These are phyloP conservation scores for Leptinotarsa defecta DNA, from an alignment of 1,140 invertebrate species.

Conservation along the genomic window DNA sequence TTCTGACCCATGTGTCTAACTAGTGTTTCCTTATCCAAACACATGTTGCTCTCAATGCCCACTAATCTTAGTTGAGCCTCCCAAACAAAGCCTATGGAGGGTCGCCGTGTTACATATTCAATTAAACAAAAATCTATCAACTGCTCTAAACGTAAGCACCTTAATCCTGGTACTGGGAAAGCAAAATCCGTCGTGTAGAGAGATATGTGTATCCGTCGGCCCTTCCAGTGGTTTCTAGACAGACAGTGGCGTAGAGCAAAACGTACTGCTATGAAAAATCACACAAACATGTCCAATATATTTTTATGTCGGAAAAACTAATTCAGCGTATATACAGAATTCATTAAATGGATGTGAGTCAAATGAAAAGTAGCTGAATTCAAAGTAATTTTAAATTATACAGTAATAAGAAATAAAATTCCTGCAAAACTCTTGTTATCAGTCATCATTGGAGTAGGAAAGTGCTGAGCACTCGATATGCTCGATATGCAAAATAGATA, in stretches of 20 bases:
- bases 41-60: constrained; percentile 55
- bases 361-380: no score
- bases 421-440: no score
- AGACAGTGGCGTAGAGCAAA: constrained; percentile 10
- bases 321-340: no score
- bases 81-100: constrained; percentile 46
- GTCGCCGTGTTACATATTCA: constrained; percentile 59
- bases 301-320: background rate
- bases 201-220: constrained; percentile 32
- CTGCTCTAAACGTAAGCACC: constrained; percentile 56
- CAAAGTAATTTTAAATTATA: no score
- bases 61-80: constrained; percentile 54
- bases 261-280: no score
- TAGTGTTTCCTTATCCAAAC: constrained; percentile 37
- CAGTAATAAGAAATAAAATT: no score
- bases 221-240: constrained; percentile 14
- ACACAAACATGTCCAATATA: background rate
- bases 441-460: no score
- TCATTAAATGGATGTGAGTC: no score
- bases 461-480: no score
- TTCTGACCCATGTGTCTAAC: constrained; percentile 18
- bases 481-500: no score
- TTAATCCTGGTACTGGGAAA: constrained; percentile 53
- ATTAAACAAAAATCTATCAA: constrained; percentile 64
- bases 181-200: constrained; percentile 42